A percentile compares a stretch with the other conserved stretches of the same genome.
Conservation (phyloP, 2,888 invertebrate genomes). For the Lasioglossum lativentre region DNA sequence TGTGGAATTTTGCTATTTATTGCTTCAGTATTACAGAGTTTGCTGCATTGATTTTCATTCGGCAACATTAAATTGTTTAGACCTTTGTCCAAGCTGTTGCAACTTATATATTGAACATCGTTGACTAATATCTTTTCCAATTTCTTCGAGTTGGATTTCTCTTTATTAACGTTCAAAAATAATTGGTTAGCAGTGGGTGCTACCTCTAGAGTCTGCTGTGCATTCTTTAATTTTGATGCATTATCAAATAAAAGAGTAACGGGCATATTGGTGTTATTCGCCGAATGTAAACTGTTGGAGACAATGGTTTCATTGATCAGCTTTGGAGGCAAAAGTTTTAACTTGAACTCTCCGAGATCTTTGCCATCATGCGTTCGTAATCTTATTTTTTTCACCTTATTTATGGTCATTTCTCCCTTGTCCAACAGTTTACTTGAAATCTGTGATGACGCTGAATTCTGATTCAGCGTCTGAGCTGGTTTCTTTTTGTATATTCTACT, state of each 20-base stretch:
- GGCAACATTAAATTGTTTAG: not conserved
- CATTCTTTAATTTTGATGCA: not conserved
- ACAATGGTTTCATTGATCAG: conserved; percentile 56
- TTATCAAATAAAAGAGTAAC: not conserved
- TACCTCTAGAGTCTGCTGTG: not conserved
- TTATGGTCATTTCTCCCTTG: not conserved
- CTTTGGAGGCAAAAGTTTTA: conserved; percentile 65
- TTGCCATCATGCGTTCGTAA: conserved; percentile 75
- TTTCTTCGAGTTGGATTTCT: not conserved
- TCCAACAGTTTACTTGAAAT: not conserved
- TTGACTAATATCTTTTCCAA: not conserved
- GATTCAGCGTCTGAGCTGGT: too few species aligned
- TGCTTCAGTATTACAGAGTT: not conserved
- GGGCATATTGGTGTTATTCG: not conserved
- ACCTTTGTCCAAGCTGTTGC: not conserved
- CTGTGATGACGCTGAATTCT: not conserved
- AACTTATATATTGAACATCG: not conserved
- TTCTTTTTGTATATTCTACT: conserved; percentile 54
- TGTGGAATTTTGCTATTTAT: not conserved
- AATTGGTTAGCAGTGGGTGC: not conserved
- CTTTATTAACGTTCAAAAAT: too few species aligned
- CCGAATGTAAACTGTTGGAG: conserved; percentile 43
- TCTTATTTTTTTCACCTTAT: conserved; percentile 72
- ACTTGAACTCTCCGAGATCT: conserved; percentile 78
- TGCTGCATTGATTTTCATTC: not conserved